phyloP scores from a whole-genome alignment of 2,888 invertebrate genomes.

The Meandrusa payeni region DNA sequence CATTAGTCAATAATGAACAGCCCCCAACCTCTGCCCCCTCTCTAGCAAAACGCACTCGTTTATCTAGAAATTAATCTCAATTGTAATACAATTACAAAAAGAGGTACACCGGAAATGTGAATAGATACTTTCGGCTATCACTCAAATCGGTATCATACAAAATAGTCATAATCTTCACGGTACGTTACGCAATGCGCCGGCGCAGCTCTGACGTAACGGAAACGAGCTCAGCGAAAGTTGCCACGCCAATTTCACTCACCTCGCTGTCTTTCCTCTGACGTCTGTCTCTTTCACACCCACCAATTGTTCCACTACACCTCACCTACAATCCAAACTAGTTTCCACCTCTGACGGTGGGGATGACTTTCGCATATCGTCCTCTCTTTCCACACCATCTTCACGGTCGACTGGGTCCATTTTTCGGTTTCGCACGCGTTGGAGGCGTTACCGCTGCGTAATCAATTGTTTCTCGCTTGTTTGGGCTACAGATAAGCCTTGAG shows the following conservation, averaged over 20 bases:
- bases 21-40: too few relatives aligned
- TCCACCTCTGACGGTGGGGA: conserved; percentile 42
- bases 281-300: conserved; percentile 46
- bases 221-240: conserved; percentile 77
- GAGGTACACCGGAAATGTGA: conserved; percentile 53
- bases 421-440: conserved; percentile 63
- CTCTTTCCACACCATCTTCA: conserved; percentile 61
- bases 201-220: conserved; percentile 68
- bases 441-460: conserved; percentile 61
- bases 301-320: conserved; percentile 35
- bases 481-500: conserved; percentile 26
- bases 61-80: conserved; percentile 3
- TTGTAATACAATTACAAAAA: conserved; percentile 24
- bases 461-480: conserved; percentile 51
- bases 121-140: conserved; percentile 65
- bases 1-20: too few relatives aligned
- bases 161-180: conserved; percentile 64
- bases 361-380: conserved; percentile 41
- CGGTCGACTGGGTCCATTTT: conserved; percentile 57
- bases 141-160: conserved; percentile 72
- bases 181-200: conserved; percentile 57
- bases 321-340: conserved; percentile 43
- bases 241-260: conserved; percentile 72
- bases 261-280: conserved; percentile 58
- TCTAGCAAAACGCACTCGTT: too few relatives aligned